Base-by-base conservation (phyloP, 2,888 invertebrate genomes). In the Dioctria rufipes region DNA sequence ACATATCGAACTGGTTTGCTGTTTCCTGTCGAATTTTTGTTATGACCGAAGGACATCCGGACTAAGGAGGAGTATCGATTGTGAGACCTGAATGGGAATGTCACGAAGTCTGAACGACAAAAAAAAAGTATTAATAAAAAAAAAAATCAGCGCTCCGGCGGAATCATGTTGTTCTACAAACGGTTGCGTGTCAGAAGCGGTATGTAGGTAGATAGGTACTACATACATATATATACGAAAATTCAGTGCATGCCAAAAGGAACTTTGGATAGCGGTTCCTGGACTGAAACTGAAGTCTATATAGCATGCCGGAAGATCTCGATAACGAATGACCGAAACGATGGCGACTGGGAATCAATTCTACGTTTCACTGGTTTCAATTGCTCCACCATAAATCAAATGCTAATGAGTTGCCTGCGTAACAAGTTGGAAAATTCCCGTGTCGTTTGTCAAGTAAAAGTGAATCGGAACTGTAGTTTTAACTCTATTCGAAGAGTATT, bases 241-340 rank as follows among this genome's bases (percentile, higher is more conserved):
- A 43, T 46, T 37, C 43, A 11, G 3, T 42, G 13, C 42, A 42
- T 49, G 63, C 63, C 77, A 77, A 51, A 39, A 51, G 51, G 8
- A 71, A 63, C 46, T 63, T 63, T 25, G 4, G 39, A 39, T 54
- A 11, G 54, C 54, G 54, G 54, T 37, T 40, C 63, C 51, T 49
- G 63, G 49, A 63, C 77, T 54, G 9, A 25, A 25, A 25, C 25
- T 58, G 37, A 49, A 63, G 61, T 77, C 63, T 63, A 61, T 61
- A 63, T 67, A 54, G 77, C 80, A 80, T 75, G 80, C 65, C 77
- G 77, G 77, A 66, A 81, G 81, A 81, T 81, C 81, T 78, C 63
- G 81, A 81, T 81, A 81, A 78, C 66, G 75, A 81, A 81, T 81
- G 78, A 81, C 81, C 81, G 81, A 81, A 81, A 81, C 81, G 78